phyloP scores from a whole-genome alignment of 1,140 invertebrate species.

The Colletes latitarsis region DNA sequence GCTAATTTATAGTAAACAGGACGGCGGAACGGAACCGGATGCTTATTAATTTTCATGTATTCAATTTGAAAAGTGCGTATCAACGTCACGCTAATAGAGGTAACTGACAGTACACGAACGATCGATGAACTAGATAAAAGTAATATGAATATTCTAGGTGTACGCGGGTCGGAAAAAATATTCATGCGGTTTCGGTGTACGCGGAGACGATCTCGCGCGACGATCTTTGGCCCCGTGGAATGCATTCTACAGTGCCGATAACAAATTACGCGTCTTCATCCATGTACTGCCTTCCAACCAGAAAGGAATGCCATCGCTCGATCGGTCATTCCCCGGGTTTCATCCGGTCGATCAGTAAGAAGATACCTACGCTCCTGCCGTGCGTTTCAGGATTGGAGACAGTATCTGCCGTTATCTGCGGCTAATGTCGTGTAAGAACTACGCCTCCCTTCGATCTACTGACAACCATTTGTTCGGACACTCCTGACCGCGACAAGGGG shows the following conservation, averaged over 20 bases:
- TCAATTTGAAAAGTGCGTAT: slow-evolving; percentile 10
- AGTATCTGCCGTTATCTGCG: slow-evolving; percentile 76
- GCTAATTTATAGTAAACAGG: slow-evolving; percentile 14
- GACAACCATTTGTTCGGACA: slow-evolving; percentile 53
- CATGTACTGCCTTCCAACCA: slow-evolving; percentile 46
- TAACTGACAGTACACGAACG: slow-evolving; percentile 10
- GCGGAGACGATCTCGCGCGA: slow-evolving; percentile 15
- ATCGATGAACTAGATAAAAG: slow-evolving; percentile 9
- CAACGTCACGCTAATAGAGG: slow-evolving; percentile 6
- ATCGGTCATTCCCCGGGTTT: slow-evolving; percentile 55
- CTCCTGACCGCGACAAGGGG: slow-evolving; percentile 4
- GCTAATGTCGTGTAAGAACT: slow-evolving; percentile 79
- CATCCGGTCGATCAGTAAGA: slow-evolving; percentile 66
- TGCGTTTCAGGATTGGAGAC: slow-evolving; percentile 74
- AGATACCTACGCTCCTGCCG: slow-evolving; percentile 70
- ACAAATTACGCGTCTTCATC: slow-evolving; percentile 66
- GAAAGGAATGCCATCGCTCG: slow-evolving; percentile 68
- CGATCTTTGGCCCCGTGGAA: slow-evolving; percentile 17
- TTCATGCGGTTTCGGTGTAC: slow-evolving; percentile 7
- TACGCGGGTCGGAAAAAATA: not conserved
- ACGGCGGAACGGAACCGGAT: slow-evolving; percentile 15
- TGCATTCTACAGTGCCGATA: slow-evolving; percentile 54
- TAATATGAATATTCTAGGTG: slow-evolving; percentile 25
- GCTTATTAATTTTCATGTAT: slow-evolving; percentile 35
- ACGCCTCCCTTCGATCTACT: slow-evolving; percentile 70